phyloP scores from a whole-genome alignment of 2,113 vertebrate genomes.

The Chamaea fasciata region DNA sequence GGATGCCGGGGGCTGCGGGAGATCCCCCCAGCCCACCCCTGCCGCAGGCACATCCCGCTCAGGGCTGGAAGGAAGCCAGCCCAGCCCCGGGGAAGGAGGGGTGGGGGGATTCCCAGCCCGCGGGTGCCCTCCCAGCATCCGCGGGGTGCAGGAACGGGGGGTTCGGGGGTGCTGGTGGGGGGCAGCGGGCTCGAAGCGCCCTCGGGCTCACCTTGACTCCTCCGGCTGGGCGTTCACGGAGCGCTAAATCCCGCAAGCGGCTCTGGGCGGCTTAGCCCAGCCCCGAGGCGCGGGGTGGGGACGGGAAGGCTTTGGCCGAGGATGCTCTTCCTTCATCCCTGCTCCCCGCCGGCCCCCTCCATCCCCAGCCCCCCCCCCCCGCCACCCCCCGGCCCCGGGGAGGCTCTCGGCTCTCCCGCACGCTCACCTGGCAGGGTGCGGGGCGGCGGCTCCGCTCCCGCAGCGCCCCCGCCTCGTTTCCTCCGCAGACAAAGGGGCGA shows the following conservation, averaged over 20 bases:
- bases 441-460: not conserved
- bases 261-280: not conserved
- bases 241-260: not conserved
- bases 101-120: not conserved
- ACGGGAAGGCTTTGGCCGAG: not conserved
- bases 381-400: not conserved
- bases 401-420: not conserved
- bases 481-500: conserved; percentile 38
- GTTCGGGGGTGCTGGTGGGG: not conserved
- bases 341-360: not conserved
- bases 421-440: conserved; percentile 10
- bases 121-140: not conserved
- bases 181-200: not conserved
- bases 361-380: not conserved
- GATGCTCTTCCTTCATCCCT: not conserved
- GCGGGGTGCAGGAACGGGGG: not conserved
- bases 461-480: not conserved
- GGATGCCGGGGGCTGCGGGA: not conserved
- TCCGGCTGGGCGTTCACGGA: not conserved
- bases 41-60: not conserved
- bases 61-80: not conserved
- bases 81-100: not conserved
- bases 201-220: conserved; percentile 44
- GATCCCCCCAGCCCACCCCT: not conserved
- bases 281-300: not conserved